phyloP scores from a whole-genome alignment of 2,113 vertebrate genomes.

The Gobius niger region DNA sequence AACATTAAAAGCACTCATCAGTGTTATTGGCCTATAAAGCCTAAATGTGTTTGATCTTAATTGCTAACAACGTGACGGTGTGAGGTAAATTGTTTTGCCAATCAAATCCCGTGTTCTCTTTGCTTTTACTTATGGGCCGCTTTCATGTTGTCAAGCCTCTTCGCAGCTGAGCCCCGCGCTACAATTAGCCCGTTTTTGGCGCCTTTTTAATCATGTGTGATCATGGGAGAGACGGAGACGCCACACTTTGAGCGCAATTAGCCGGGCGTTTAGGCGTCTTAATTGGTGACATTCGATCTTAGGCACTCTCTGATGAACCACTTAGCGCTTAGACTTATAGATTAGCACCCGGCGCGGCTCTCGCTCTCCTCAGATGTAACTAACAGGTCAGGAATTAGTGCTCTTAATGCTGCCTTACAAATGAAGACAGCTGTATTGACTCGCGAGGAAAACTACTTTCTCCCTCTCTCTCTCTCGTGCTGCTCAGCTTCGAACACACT shows the following conservation, averaged over 20 bases:
- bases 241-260: conserved; percentile 79
- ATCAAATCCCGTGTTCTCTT: conserved; percentile 49
- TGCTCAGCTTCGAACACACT: conserved; percentile 24
- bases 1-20: conserved; percentile 28
- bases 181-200: conserved; percentile 46
- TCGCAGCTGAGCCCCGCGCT: conserved; percentile 12
- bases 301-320: conserved; percentile 73
- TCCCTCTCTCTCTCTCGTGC: conserved; percentile 16
- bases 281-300: conserved; percentile 81
- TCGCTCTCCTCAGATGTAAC: conserved; percentile 74
- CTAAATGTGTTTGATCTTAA: conserved; percentile 55
- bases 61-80: conserved; percentile 46
- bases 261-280: conserved; percentile 79
- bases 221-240: conserved; percentile 61
- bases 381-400: conserved; percentile 78
- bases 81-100: conserved; percentile 66
- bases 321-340: conserved; percentile 77
- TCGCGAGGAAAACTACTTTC: conserved; percentile 34
- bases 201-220: conserved; percentile 57
- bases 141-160: conserved; percentile 52
- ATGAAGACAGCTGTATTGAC: conserved; percentile 72
- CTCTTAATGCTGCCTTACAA: conserved; percentile 67
- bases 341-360: conserved; percentile 69
- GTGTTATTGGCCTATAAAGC: conserved; percentile 38
- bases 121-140: conserved; percentile 31